A percentile compares a stretch with the other conserved stretches of the same genome.
phyloP scores from a whole-genome alignment of 2,888 invertebrate species.

The Gasteruption jaculator region DNA sequence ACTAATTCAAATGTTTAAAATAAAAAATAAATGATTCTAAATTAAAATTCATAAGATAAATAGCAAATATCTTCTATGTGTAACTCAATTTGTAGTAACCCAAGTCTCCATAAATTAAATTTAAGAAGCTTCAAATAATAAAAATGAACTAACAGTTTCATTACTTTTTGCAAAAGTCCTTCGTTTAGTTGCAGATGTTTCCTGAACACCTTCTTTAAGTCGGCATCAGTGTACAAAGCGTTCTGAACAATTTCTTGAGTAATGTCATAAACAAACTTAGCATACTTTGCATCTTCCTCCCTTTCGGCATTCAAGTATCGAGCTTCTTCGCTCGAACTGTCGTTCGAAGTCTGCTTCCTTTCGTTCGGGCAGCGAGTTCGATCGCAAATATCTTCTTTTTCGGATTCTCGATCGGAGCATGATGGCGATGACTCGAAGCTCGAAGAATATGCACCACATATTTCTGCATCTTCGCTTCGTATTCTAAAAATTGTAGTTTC shows the following conservation, averaged over 20 bases:
- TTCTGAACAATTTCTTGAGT: constrained; percentile 58
- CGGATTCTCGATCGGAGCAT: too few relatives aligned
- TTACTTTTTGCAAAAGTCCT: constrained; percentile 51
- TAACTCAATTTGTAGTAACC: too few relatives aligned
- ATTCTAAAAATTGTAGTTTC: too few relatives aligned
- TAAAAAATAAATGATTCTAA: constrained; percentile 1
- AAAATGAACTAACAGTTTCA: constrained; percentile 4
- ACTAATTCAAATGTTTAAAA: constrained; percentile 2
- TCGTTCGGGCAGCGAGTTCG: too few relatives aligned
- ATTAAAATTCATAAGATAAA: constrained; percentile 2
- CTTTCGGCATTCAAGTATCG: constrained; percentile 17
- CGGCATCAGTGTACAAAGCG: constrained; percentile 55
- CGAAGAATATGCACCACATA: too few relatives aligned
- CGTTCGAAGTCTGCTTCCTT: too few relatives aligned
- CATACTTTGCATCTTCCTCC: constrained; percentile 43
- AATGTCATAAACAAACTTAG: constrained; percentile 52
- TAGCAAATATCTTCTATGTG: too few relatives aligned
- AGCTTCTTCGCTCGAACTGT: too few relatives aligned
- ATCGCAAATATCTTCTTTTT: too few relatives aligned
- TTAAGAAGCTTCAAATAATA: not conserved
- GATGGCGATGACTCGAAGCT: too few relatives aligned
- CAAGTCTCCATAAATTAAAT: too few relatives aligned
- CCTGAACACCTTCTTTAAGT: constrained; percentile 54
- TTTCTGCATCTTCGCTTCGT: too few relatives aligned
- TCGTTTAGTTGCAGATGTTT: constrained; percentile 54